Evolutionary conservation across 2,113 vertebrate species (phyloP).

Genomic region (Eurystomus gularis): DNA sequence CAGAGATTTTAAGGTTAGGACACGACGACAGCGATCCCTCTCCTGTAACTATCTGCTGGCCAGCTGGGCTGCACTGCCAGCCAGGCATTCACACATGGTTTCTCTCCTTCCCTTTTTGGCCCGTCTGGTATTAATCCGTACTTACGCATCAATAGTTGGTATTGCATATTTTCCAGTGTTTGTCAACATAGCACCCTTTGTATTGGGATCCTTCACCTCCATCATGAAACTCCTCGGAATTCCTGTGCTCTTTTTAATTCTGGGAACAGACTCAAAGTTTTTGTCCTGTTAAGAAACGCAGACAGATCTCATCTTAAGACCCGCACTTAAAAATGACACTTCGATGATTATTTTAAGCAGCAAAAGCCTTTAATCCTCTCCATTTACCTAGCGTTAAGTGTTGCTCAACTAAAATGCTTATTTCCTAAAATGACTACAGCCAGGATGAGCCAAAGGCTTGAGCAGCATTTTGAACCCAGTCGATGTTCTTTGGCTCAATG

Average conservation of each 20-base stretch:
- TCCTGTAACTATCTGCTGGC: neutral
- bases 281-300: conserved; percentile 82
- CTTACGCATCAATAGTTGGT: conserved; percentile 96
- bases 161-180: conserved; percentile 94
- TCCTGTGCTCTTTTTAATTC: conserved; percentile 95
- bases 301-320: neutral
- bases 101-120: neutral
- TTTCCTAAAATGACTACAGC: neutral
- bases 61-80: neutral
- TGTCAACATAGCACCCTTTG: conserved; percentile 96
- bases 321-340: neutral
- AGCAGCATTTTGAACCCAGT: neutral
- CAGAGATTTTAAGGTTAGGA: neutral
- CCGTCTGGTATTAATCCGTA: neutral
- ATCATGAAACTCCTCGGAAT: conserved; percentile 98
- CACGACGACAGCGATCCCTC: fast-evolving
- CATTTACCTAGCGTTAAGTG: neutral
- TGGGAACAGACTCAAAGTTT: conserved; percentile 85
- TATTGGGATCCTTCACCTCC: conserved; percentile 93
- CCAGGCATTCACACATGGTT: fast-evolving
- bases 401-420: neutral
- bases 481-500: neutral
- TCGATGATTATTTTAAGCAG: neutral
- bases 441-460: neutral
- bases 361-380: neutral